Conservation (phyloP, 2,888 invertebrate genomes). For the Muschampia plurimacula region DNA sequence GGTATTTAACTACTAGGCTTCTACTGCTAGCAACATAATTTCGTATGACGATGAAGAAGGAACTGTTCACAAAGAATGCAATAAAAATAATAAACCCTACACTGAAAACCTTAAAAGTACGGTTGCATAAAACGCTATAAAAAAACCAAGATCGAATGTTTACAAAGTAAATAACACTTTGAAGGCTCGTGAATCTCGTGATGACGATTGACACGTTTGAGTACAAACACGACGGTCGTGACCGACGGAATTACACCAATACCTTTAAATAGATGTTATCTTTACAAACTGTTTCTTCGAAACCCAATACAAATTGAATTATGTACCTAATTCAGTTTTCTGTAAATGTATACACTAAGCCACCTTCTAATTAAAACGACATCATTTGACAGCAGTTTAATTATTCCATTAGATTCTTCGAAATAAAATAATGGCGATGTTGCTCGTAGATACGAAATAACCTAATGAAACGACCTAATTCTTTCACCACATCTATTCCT, state of each 20-base stretch:
- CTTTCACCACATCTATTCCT: background rate
- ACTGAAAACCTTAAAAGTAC: background rate
- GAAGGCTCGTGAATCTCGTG: slow-evolving; percentile 11
- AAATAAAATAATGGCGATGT: too few species aligned
- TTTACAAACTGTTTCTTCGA: slow-evolving; percentile 7
- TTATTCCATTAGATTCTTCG: too few species aligned
- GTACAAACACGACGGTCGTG: slow-evolving; percentile 57
- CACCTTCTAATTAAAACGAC: background rate
- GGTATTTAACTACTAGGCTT: too few species aligned
- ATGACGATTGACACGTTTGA: slow-evolving; percentile 55
- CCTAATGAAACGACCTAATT: too few species aligned
- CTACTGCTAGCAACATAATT: too few species aligned
- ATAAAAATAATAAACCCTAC: background rate
- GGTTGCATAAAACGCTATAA: background rate
- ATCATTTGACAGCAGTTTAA: too few species aligned
- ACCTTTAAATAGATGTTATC: slow-evolving; percentile 20
- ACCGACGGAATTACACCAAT: slow-evolving; percentile 45
- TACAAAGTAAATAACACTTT: slow-evolving; percentile 13
- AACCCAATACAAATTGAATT: slow-evolving; percentile 7
- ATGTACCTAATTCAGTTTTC: background rate
- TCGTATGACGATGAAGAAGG: too few species aligned
- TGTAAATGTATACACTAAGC: background rate
- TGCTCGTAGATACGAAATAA: too few species aligned
- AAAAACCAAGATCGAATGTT: background rate
- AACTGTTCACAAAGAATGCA: too few species aligned